phyloP scores from a whole-genome alignment of 2,113 vertebrate species.

The Mustela lutreola region DNA sequence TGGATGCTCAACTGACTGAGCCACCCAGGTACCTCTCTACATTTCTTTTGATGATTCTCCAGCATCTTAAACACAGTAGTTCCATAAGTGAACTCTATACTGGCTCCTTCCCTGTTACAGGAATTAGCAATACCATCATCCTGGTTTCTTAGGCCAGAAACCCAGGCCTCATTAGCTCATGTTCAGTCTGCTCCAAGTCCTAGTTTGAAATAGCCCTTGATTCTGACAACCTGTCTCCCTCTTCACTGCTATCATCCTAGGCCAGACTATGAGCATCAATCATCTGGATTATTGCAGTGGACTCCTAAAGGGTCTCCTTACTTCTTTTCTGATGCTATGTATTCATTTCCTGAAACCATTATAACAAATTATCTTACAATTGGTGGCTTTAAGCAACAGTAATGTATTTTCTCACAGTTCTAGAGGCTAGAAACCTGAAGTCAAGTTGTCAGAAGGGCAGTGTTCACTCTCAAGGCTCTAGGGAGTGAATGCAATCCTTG shows the following conservation, averaged over 20 bases:
- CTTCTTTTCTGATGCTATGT: neutral
- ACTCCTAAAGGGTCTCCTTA: neutral
- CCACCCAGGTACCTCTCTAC: too few relatives aligned
- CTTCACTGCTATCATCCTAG: neutral
- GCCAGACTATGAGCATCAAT: neutral
- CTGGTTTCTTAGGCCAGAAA: neutral
- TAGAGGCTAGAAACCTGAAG: neutral
- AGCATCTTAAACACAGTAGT: neutral
- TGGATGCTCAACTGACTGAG: too few relatives aligned
- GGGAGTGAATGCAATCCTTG: neutral
- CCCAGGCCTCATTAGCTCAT: neutral
- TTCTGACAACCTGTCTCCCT: neutral
- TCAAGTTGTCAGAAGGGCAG: neutral
- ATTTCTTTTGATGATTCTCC: too few relatives aligned
- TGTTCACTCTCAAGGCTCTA: neutral
- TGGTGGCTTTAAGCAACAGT: neutral
- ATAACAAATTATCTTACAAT: neutral
- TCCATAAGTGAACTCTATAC: neutral
- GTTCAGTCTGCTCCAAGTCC: neutral
- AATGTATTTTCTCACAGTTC: neutral
- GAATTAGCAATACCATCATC: neutral
- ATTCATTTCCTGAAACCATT: neutral
- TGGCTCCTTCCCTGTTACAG: neutral
- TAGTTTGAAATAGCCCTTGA: neutral
- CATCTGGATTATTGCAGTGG: neutral